Evolutionary conservation across 2,113 vertebrate genomes (phyloP).

Genomic region (Xenopus tropicalis): DNA sequence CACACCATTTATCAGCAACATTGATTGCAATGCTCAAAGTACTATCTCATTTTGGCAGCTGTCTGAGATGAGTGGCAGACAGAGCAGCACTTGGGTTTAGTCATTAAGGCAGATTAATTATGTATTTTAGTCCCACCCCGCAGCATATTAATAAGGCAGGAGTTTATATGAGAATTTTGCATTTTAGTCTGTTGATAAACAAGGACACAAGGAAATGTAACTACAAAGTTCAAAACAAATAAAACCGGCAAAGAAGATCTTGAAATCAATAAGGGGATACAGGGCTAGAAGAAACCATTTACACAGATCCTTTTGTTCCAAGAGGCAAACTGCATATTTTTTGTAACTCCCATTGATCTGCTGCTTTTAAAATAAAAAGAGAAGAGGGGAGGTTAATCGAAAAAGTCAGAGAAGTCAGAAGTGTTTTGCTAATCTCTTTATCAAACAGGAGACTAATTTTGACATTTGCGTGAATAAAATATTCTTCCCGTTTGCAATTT

Average conservation of each 20-base stretch:
- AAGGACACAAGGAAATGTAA: no score
- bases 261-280: no score
- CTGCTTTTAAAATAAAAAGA: no score
- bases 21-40: background rate
- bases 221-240: no score
- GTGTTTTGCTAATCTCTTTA: background rate
- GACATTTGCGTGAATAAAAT: background rate
- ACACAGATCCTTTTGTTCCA: no score
- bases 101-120: conserved; percentile 43
- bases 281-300: no score
- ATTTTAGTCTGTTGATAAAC: no score
- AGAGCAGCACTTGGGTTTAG: background rate
- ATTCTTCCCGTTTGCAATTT: conserved; percentile 56
- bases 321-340: no score
- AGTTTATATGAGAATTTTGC: background rate
- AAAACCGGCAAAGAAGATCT: no score
- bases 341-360: no score
- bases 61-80: conserved; percentile 14
- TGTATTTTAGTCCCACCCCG: conserved; percentile 10
- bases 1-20: background rate
- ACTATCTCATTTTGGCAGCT: conserved; percentile 24
- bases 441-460: background rate
- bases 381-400: no score
- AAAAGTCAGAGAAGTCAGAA: no score
- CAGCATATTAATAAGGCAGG: background rate